Conservation (phyloP, 2,113 vertebrate species). For the Oncorhynchus keta region DNA sequence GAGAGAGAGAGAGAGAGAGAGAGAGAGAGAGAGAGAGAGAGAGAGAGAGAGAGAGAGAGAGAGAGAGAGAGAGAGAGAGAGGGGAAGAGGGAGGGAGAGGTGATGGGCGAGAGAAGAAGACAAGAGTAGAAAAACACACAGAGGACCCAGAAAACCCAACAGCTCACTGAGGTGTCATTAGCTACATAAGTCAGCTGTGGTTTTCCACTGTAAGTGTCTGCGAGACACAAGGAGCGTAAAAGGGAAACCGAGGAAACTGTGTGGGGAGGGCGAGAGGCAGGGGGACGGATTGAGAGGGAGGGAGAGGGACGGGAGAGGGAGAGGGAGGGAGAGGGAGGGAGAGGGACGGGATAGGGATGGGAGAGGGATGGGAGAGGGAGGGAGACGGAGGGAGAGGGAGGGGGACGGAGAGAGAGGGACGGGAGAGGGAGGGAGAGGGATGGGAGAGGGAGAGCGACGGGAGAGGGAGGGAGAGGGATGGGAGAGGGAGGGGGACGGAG, state of each 20-base stretch:
- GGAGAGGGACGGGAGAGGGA: conserved; percentile 7
- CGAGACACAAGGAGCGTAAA: conserved; percentile 39
- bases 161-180: conserved; percentile 77
- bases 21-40: conserved; percentile 1
- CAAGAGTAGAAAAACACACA: conserved; percentile 60
- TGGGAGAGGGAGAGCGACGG: accelerated
- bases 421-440: neutral
- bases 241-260: conserved; percentile 59
- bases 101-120: conserved; percentile 69
- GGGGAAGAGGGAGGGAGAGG: conserved; percentile 13
- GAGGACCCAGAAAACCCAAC: conserved; percentile 68
- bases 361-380: conserved; percentile 9
- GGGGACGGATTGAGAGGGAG: conserved; percentile 12
- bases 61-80: conserved; percentile 2
- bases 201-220: conserved; percentile 17
- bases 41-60: too few species aligned
- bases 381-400: neutral
- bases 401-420: neutral
- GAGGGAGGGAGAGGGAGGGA: neutral
- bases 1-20: neutral
- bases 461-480: too few species aligned
- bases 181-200: conserved; percentile 63
- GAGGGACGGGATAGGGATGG: neutral
- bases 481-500: too few species aligned
- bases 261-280: neutral